Conservation (phyloP, 2,888 invertebrate species). For the Dicycla oo region DNA sequence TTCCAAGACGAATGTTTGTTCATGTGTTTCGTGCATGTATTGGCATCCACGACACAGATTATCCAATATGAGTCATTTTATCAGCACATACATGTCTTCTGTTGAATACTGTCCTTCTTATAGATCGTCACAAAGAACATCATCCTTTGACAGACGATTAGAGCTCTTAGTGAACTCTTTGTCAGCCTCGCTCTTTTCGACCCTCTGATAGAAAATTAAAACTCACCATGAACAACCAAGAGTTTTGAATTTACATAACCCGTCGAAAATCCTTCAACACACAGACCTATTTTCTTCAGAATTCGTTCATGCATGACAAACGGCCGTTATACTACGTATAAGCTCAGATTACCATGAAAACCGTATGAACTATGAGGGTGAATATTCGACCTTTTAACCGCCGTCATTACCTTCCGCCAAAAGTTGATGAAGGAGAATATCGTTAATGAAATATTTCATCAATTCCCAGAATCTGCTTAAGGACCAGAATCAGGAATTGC, state of each 20-base stretch:
- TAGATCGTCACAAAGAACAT: neutral
- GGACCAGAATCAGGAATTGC: no score
- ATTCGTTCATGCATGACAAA: slow-evolving; percentile 31
- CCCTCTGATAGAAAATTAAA: neutral
- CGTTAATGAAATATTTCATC: no score
- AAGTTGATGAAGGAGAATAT: no score
- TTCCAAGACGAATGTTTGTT: slow-evolving; percentile 30
- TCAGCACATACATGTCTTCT: neutral
- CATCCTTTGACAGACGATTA: slow-evolving; percentile 12
- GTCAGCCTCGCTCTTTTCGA: neutral
- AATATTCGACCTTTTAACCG: no score
- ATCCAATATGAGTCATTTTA: slow-evolving; percentile 35
- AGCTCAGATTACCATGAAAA: slow-evolving; percentile 47
- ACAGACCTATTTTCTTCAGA: slow-evolving; percentile 15
- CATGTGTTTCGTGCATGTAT: slow-evolving; percentile 33
- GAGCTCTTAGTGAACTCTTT: neutral
- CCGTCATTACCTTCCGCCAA: no score
- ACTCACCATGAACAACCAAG: neutral
- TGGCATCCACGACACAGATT: slow-evolving; percentile 40
- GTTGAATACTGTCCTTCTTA: neutral
- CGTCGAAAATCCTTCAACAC: slow-evolving; percentile 2
- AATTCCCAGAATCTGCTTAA: no score
- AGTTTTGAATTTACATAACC: slow-evolving; percentile 1
- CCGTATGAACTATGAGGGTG: slow-evolving; percentile 28
- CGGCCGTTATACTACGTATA: slow-evolving; percentile 21